These are phyloP conservation scores for Sisor rabdophorus DNA, from an alignment of 2,113 vertebrate species.

Conservation along the genomic window DNA sequence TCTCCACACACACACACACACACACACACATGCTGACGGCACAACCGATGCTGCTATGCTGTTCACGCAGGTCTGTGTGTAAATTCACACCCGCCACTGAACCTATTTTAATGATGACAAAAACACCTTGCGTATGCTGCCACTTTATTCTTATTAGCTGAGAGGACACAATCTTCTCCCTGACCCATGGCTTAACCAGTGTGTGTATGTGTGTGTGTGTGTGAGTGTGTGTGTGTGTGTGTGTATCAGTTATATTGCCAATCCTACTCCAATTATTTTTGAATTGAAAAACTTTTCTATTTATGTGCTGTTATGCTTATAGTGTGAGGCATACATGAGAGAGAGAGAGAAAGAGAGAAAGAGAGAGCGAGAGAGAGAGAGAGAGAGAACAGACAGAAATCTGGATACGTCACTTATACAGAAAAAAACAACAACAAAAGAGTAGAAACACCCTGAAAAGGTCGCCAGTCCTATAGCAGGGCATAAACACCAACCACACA, in stretches of 20 bases:
- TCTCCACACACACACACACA: background rate
- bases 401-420: too few relatives aligned
- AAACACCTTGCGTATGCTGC: background rate
- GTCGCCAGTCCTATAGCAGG: too few relatives aligned
- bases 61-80: background rate
- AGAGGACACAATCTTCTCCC: conserved; percentile 1
- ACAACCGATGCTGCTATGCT: background rate
- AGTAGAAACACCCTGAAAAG: too few relatives aligned
- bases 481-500: too few relatives aligned
- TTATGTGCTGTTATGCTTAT: conserved; percentile 18
- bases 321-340: conserved; percentile 6
- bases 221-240: conserved; percentile 14
- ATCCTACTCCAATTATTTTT: conserved; percentile 26
- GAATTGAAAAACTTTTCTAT: conserved; percentile 11
- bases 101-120: conserved; percentile 12
- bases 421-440: too few relatives aligned
- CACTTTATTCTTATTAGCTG: conserved; percentile 32
- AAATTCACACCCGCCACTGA: background rate
- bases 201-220: conserved; percentile 15
- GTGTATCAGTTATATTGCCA: conserved; percentile 3
- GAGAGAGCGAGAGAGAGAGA: background rate
- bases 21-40: conserved; percentile 9
- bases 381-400: background rate
- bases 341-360: background rate
- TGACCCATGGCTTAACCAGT: conserved; percentile 32